Conservation (phyloP, 2,888 invertebrate genomes). For the Notocelia uddmanniana region DNA sequence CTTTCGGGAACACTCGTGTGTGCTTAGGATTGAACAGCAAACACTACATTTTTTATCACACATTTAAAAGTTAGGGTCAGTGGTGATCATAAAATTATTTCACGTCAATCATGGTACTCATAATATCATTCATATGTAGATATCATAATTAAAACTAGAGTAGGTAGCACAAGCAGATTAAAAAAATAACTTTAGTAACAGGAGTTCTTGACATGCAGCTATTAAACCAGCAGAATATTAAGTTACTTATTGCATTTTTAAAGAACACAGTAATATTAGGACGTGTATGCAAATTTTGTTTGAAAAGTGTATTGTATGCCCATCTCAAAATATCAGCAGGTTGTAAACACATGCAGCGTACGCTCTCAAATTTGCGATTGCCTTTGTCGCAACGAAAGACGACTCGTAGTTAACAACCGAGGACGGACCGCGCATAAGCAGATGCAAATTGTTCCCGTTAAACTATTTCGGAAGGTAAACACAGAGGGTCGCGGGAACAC, state of each 20-base stretch:
- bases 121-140: background rate
- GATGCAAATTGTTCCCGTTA: slow-evolving; percentile 85
- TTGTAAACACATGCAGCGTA: slow-evolving; percentile 39
- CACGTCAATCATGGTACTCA: background rate
- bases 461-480: slow-evolving; percentile 86
- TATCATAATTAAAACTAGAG: background rate
- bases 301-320: slow-evolving; percentile 23
- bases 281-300: slow-evolving; percentile 20
- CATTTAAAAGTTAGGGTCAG: slow-evolving; percentile 37
- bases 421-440: slow-evolving; percentile 82
- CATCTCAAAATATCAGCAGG: slow-evolving; percentile 34
- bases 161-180: background rate
- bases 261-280: slow-evolving; percentile 10
- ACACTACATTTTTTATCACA: slow-evolving; percentile 49
- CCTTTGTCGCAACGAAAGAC: slow-evolving; percentile 58
- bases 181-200: background rate
- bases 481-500: slow-evolving; percentile 75
- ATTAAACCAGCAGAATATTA: background rate
- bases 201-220: background rate
- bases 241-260: background rate
- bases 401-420: slow-evolving; percentile 80
- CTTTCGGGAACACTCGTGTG: slow-evolving; percentile 77
- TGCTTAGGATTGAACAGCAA: slow-evolving; percentile 69
- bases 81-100: slow-evolving; percentile 13
- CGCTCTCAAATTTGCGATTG: slow-evolving; percentile 50